Percentiles rank a stretch among this genome's conserved stretches.
These are phyloP conservation scores for Megaleporinus macrocephalus DNA, from an alignment of 2,113 vertebrate species.

Conservation along the genomic window DNA sequence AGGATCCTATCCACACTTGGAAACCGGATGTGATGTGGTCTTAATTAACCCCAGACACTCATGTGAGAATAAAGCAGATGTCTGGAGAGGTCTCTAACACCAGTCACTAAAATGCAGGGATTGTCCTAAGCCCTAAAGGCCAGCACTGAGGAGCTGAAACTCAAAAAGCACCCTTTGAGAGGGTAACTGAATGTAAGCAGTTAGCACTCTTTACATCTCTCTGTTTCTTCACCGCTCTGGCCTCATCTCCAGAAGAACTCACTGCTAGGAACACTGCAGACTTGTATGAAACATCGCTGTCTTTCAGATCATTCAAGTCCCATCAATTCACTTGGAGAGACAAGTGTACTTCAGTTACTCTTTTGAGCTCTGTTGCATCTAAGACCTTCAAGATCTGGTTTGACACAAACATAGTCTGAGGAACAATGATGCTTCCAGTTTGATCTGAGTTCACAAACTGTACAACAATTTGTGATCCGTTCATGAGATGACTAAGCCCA, in stretches of 20 bases:
- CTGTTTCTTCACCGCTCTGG: slow-evolving; percentile 27
- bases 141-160: slow-evolving; percentile 53
- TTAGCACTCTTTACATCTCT: slow-evolving; percentile 52
- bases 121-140: slow-evolving; percentile 58
- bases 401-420: slow-evolving; percentile 82
- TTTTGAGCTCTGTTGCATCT: slow-evolving; percentile 74
- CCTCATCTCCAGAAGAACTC: slow-evolving; percentile 79
- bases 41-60: slow-evolving; percentile 73
- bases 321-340: slow-evolving; percentile 88
- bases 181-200: slow-evolving; percentile 63
- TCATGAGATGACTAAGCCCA: slow-evolving; percentile 50
- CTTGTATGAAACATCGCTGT: slow-evolving; percentile 74
- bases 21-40: slow-evolving; percentile 66
- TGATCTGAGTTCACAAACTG: slow-evolving; percentile 66
- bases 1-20: slow-evolving; percentile 37
- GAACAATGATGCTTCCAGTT: slow-evolving; percentile 76
- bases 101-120: slow-evolving; percentile 63
- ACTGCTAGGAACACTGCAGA: slow-evolving; percentile 67
- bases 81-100: slow-evolving; percentile 61
- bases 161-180: slow-evolving; percentile 64
- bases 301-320: slow-evolving; percentile 82
- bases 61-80: slow-evolving; percentile 62
- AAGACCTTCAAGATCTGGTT: slow-evolving; percentile 74
- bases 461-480: slow-evolving; percentile 70
- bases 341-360: slow-evolving; percentile 85